A percentile compares a stretch with the other conserved stretches of the same genome.
Evolutionary conservation across 30 jellyfish, hydroid and myxozoan species (phyloP).

Genomic region (Aurelia sp.): DNA sequence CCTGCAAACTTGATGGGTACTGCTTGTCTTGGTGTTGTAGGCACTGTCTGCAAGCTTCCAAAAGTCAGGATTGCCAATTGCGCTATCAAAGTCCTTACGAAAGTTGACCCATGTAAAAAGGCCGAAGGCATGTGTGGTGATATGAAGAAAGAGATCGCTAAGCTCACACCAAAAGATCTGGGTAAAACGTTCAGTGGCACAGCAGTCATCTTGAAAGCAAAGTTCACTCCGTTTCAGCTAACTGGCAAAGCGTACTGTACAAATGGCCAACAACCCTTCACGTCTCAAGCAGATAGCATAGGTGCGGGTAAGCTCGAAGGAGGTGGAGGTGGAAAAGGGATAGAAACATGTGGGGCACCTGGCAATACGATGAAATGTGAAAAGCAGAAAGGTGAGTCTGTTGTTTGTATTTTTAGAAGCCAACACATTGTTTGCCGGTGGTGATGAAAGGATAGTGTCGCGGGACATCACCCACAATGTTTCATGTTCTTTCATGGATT

Average conservation of each 20-base stretch:
- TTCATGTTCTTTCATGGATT: too few relatives aligned
- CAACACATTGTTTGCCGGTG: too few relatives aligned
- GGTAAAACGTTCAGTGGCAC: slow-evolving; percentile 3
- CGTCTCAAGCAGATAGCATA: background rate
- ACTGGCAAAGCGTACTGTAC: background rate
- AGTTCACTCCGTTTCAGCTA: background rate
- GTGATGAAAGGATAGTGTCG: too few relatives aligned
- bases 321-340: slow-evolving; percentile 1
- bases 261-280: background rate
- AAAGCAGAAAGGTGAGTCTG: too few relatives aligned
- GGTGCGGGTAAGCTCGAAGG: slow-evolving; percentile 1
- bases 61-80: slow-evolving; percentile 27
- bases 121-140: background rate
- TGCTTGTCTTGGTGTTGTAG: slow-evolving; percentile 40
- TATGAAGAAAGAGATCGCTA: background rate
- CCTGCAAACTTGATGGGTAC: slow-evolving; percentile 13
- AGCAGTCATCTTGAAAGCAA: background rate
- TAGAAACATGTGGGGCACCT: slow-evolving; percentile 7
- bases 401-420: too few relatives aligned
- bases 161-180: background rate
- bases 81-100: slow-evolving; percentile 22
- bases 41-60: slow-evolving; percentile 11
- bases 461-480: too few relatives aligned
- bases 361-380: background rate
- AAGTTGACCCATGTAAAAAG: slow-evolving; percentile 37